These are phyloP conservation scores for Oenanthe oenanthe DNA, from an alignment of 2,113 vertebrate genomes.

Conservation along the genomic window DNA sequence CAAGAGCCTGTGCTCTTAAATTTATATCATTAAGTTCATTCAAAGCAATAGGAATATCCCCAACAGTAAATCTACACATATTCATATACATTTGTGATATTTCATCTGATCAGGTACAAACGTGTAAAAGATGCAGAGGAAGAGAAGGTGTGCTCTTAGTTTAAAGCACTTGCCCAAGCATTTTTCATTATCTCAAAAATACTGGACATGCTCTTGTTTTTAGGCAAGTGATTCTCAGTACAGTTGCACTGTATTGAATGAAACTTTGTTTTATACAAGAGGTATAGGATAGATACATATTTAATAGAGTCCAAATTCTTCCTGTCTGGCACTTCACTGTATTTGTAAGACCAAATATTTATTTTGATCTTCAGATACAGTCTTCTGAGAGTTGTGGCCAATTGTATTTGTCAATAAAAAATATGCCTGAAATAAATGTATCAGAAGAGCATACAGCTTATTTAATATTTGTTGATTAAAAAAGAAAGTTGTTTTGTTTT, in stretches of 20 bases:
- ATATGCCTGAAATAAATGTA: neutral
- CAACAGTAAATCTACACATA: neutral
- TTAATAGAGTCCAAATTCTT: neutral
- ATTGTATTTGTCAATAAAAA: neutral
- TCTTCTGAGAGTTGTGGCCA: neutral
- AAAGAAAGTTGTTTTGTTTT: neutral
- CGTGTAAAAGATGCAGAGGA: neutral
- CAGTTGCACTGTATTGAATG: neutral
- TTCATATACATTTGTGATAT: neutral
- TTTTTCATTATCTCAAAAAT: neutral
- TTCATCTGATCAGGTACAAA: neutral
- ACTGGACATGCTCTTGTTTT: neutral
- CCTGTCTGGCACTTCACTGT: neutral
- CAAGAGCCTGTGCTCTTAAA: neutral
- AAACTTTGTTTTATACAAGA: neutral
- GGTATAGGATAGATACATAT: neutral
- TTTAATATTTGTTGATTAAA: neutral
- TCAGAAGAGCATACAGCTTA: neutral
- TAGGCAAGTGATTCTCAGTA: neutral
- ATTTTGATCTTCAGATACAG: neutral
- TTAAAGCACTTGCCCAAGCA: neutral
- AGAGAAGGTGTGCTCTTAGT: neutral
- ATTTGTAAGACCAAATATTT: neutral
- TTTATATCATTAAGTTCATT: neutral
- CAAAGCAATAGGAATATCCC: neutral